A percentile compares a stretch with the other conserved stretches of the same genome.
These are phyloP conservation scores for Ormyrus pomaceus DNA, from an alignment of 2,888 invertebrate genomes.

Conservation along the genomic window DNA sequence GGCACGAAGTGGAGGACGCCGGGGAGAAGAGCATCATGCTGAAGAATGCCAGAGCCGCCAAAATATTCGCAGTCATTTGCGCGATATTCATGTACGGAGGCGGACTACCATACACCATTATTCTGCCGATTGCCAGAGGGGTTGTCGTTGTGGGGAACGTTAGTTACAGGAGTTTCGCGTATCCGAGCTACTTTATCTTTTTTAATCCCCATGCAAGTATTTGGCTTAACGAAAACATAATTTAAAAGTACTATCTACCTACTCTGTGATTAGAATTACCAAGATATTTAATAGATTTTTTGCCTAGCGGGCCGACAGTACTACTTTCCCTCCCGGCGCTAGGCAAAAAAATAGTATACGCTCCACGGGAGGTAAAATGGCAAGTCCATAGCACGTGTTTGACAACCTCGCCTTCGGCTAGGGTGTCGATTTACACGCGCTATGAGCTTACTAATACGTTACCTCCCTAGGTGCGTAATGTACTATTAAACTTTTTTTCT, in stretches of 20 bases:
- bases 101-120: conserved; percentile 56
- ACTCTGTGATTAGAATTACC: background rate
- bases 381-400: too few species aligned
- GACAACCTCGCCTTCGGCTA: too few species aligned
- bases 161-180: conserved; percentile 59
- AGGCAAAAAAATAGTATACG: too few species aligned
- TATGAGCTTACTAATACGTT: too few species aligned
- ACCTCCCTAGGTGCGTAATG: too few species aligned
- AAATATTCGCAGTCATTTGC: conserved; percentile 58
- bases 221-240: too few species aligned
- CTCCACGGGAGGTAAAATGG: too few species aligned
- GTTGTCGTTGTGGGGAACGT: conserved; percentile 58
- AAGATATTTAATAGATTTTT: too few species aligned
- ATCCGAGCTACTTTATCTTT: conserved; percentile 61
- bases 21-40: conserved; percentile 61
- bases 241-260: background rate
- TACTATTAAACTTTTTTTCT: too few species aligned
- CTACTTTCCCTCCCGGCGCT: too few species aligned
- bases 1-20: conserved; percentile 44
- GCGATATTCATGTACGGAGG: conserved; percentile 60
- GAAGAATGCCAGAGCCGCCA: conserved; percentile 59
- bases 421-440: too few species aligned
- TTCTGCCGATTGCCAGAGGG: conserved; percentile 59
- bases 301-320: too few species aligned
- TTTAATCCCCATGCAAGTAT: conserved; percentile 58